These are phyloP conservation scores for Salticus scenicus DNA, from an alignment of 2,888 invertebrate species.

Conservation along the genomic window DNA sequence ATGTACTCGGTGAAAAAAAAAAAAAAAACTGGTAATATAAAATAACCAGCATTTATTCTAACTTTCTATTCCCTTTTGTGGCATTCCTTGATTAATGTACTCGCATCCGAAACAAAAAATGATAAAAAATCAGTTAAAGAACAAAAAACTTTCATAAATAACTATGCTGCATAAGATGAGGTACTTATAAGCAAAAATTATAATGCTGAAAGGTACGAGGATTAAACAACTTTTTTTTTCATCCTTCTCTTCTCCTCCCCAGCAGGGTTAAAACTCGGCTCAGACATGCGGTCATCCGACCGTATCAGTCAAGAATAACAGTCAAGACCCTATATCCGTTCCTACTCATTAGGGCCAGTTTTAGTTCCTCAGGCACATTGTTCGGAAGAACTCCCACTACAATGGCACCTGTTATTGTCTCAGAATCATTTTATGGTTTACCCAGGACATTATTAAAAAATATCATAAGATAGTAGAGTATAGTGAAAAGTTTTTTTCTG, in stretches of 20 bases:
- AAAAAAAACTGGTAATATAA: too few species aligned
- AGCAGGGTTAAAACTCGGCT: background rate
- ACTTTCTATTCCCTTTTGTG: too few species aligned
- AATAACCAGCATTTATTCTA: too few species aligned
- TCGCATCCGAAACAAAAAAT: too few species aligned
- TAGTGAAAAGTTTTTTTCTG: constrained; percentile 23
- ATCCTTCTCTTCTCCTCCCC: background rate
- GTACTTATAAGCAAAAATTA: too few species aligned
- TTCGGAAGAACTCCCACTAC: constrained; percentile 37
- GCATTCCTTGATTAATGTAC: too few species aligned
- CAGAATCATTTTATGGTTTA: constrained; percentile 42
- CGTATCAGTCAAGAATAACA: background rate
- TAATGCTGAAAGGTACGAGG: too few species aligned
- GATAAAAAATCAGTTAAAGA: too few species aligned
- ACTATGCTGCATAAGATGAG: too few species aligned
- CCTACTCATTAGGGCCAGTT: background rate
- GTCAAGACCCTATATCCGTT: background rate
- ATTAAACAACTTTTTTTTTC: too few species aligned
- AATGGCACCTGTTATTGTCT: constrained; percentile 33
- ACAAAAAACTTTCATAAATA: too few species aligned
- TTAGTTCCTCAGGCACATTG: background rate
- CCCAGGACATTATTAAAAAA: constrained; percentile 32
- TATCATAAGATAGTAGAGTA: background rate
- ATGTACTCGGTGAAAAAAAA: too few species aligned
- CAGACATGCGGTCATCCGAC: background rate